Evolutionary conservation across 2,888 invertebrate species (phyloP), one percentile per base, ranked within the genome.

Genomic region (Agonopterix subpropinquella): DNA sequence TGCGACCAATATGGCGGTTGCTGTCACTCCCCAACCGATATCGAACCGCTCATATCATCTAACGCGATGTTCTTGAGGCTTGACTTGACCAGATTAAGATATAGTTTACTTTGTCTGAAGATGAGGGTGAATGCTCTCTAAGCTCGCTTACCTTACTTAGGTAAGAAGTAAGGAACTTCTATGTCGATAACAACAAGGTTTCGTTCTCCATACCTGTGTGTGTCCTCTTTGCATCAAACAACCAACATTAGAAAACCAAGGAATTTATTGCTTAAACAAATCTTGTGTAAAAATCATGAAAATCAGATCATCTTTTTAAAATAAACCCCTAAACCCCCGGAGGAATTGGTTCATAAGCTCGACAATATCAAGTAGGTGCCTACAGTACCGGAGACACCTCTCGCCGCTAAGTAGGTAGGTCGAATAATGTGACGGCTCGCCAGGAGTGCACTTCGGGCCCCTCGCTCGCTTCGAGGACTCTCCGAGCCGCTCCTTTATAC

Each of bases 1-100:
- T 88, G 87, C 85, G 77, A 77, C 80, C 86, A 86, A 87, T 86
- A 86, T 86, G 86, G 86, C 81, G 72, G 76, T 68, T 67, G 67
- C 77, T 80, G 85, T 84, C 87, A 84, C 76, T 82, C 77, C 73
- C 58, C 70, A 58, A 60, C 67, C 73, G 73, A 77, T 82, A 81
- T 80, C 79, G 78, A 83, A 76, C 80, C 76, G 70, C 64, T 73
- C 77, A 70, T 79, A 79, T 78, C 76, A 72, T 69, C 72, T 64
- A 68, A 63, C 61, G 61, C 28, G 28, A 28, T 28, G 28, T 28
- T 65, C 66, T 65, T 71, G 28, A 28, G 28, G 28, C 28, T 28
- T 39, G 9, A 71, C 54, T 53, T 54, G 50, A 59, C 55, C 53
- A 58, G 44, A 50, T 49, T 49, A 45, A 47, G 39, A 51, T 28